Percentiles rank a stretch among this genome's conserved stretches.
Conservation (phyloP, 1,140 invertebrate genomes). For the Euschistus heros region DNA sequence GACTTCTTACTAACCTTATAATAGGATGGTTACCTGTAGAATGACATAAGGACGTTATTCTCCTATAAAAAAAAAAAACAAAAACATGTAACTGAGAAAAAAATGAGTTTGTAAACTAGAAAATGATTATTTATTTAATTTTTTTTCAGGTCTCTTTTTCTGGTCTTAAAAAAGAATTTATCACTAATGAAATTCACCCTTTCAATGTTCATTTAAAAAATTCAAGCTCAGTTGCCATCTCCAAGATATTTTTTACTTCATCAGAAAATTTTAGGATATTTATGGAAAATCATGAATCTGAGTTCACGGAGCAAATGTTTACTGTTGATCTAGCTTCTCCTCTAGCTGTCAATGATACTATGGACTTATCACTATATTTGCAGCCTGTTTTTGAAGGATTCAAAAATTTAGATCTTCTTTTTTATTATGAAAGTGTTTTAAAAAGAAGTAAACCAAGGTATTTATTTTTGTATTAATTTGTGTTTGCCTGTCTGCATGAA, state of each 20-base stretch:
- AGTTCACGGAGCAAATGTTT: neutral
- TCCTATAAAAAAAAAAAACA: too few species aligned
- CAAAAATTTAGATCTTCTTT: slow-evolving; percentile 39
- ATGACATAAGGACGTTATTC: too few species aligned
- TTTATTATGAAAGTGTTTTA: slow-evolving; percentile 36
- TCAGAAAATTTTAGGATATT: slow-evolving; percentile 57
- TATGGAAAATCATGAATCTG: slow-evolving; percentile 17
- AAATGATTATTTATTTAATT: too few species aligned
- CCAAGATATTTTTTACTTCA: slow-evolving; percentile 53
- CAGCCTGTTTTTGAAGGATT: slow-evolving; percentile 31
- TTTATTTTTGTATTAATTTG: too few species aligned
- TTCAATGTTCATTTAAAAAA: slow-evolving; percentile 58
- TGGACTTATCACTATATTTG: neutral
- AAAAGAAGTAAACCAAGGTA: slow-evolving; percentile 49
- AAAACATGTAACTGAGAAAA: too few species aligned
- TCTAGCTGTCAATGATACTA: neutral
- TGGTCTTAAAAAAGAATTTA: slow-evolving; percentile 52
- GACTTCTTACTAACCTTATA: too few species aligned
- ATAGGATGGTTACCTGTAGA: too few species aligned
- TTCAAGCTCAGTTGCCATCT: slow-evolving; percentile 51
- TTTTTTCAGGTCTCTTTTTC: slow-evolving; percentile 50
- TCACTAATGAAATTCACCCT: slow-evolving; percentile 60
- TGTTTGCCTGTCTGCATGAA: too few species aligned
- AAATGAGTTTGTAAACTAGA: too few species aligned
- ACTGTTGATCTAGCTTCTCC: slow-evolving; percentile 1